Base-by-base conservation (phyloP, 2,113 vertebrate genomes). In the Scortum barcoo region DNA sequence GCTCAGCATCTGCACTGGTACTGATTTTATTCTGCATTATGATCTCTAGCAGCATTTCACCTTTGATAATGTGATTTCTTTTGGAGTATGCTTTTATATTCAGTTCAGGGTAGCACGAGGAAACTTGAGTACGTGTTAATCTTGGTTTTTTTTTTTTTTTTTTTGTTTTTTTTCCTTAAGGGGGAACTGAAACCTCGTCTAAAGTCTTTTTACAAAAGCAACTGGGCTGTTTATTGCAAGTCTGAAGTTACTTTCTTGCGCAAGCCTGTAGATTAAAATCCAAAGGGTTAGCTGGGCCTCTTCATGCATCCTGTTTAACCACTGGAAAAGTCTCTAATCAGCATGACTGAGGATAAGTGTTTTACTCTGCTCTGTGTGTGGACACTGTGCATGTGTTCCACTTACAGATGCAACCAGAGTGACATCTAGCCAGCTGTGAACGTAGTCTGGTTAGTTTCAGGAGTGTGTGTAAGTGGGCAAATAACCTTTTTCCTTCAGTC, bases 311-410 rank as follows among this genome's bases (percentile, higher is more conserved):
- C 1, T 62, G 51, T 72, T 73, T 56, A 63, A 65, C 61, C 61
- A 54, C 62, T 80, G 57, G 44, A 78, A 53, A 53, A n/a, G 0
- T 44, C 48, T 54, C 54, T 40, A 44, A 80, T 0, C 2, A 17
- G 38, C 87, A 60, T 85, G 78, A 81, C 63, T 38, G 80, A 72
- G 46, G 5, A 74, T 9, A 38, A 54, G 56, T 69, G 70, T 7
- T 44, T 56, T 57, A 60, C 70, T 26, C 63, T 7, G 14, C 2
- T 46, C 12, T 40, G 8, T 56, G 12, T 20, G 30, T 22, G n/a
- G n/a, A 57, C 14, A 22, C 1, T 26, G 13, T 17, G 26, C n/a
- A 17, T 33, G n/a, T 36, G 46, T 67, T 63, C 40, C 71, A 80
- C 83, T 86, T 54, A 17, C 57, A 51, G 28, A 7, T 63, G 53